Evolutionary conservation across 2,113 vertebrate genomes (phyloP).

Genomic region (Sciurus niger): DNA sequence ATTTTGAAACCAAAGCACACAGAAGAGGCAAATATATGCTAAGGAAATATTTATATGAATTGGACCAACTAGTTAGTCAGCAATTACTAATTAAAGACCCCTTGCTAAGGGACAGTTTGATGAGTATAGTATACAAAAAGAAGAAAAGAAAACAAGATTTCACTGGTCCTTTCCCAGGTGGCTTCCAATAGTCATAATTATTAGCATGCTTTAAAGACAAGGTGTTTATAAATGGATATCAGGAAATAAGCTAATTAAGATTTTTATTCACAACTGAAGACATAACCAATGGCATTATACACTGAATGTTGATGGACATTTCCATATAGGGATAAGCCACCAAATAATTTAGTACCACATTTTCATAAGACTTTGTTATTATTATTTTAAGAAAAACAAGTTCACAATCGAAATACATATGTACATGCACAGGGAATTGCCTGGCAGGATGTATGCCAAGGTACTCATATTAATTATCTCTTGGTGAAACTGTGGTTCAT

Average conservation of each 20-base stretch:
- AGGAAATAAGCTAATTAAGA: conserved; percentile 48
- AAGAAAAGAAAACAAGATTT: conserved; percentile 43
- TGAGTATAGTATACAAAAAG: conserved; percentile 30
- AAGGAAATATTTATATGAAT: not conserved
- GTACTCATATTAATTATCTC: conserved; percentile 42
- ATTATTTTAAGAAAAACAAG: conserved; percentile 52
- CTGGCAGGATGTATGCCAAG: not conserved
- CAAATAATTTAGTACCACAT: not conserved
- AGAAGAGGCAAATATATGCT: not conserved
- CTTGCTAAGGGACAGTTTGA: not conserved
- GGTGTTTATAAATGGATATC: not conserved
- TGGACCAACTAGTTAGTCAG: not conserved
- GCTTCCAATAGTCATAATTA: not conserved
- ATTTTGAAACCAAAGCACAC: conserved; percentile 15
- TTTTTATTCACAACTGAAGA: conserved; percentile 41
- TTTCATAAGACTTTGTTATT: conserved; percentile 37
- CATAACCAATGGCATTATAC: not conserved
- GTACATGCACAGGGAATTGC: not conserved
- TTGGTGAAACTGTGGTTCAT: not conserved
- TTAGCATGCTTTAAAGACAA: conserved; percentile 20
- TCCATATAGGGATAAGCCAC: not conserved
- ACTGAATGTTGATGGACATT: not conserved
- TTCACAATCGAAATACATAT: not conserved
- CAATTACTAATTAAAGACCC: not conserved
- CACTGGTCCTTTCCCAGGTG: not conserved